phyloP scores from a whole-genome alignment of 2,888 invertebrate genomes.

The Leptarthrus brevirostris region DNA sequence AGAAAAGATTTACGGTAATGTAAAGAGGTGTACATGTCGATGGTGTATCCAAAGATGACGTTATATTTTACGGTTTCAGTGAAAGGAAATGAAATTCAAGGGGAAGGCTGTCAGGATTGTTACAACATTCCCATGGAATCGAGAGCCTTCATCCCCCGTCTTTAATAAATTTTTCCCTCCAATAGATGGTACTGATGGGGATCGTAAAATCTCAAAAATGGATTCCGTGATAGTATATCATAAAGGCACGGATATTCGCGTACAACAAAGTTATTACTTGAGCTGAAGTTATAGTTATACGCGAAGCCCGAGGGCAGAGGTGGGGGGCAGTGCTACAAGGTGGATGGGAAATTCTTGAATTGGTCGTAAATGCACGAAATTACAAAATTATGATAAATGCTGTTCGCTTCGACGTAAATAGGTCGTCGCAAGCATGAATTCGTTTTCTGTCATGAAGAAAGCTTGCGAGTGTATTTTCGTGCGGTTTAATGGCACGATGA shows the following conservation, averaged over 20 bases:
- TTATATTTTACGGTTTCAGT: no score
- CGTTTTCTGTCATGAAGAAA: neutral
- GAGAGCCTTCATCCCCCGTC: no score
- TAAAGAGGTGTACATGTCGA: no score
- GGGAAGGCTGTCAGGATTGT: neutral
- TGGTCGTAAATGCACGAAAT: constrained; percentile 28
- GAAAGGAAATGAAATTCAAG: neutral
- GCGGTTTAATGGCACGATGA: no score
- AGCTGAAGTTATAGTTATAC: neutral
- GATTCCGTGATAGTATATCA: constrained; percentile 36
- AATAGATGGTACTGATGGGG: constrained; percentile 2
- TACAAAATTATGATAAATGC: constrained; percentile 29
- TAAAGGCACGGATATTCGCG: constrained; percentile 32
- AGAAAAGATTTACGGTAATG: no score
- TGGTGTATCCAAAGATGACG: no score
- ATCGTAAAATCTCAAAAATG: constrained; percentile 37
- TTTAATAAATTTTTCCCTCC: neutral
- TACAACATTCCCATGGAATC: no score
- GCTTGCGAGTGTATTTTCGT: no score
- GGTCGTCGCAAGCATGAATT: constrained; percentile 10
- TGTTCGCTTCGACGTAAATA: constrained; percentile 16
- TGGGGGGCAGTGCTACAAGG: no score
- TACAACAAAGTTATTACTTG: constrained; percentile 34
- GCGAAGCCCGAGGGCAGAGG: no score
- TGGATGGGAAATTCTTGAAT: neutral